phyloP scores from a whole-genome alignment of 2,113 vertebrate genomes.

The Polyodon spathula region DNA sequence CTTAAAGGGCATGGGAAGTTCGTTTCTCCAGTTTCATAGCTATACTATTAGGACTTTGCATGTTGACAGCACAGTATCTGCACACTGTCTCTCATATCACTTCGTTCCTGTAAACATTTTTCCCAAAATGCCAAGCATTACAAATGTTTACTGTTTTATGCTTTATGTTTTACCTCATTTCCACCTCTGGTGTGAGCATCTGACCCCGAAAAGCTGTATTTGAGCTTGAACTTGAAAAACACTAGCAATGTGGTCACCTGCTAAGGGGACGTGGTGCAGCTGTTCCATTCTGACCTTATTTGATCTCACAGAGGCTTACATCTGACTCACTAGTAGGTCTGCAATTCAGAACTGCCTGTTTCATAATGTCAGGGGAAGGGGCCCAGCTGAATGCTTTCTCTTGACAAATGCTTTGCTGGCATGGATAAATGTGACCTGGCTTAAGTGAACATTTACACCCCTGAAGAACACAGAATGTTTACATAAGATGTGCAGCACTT shows the following conservation, averaged over 20 bases:
- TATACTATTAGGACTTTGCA: conserved; percentile 31
- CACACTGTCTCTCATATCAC: conserved; percentile 7
- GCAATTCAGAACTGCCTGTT: conserved; percentile 8
- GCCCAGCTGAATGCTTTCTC: conserved; percentile 26
- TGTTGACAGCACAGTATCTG: conserved; percentile 18
- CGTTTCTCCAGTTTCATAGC: conserved; percentile 36
- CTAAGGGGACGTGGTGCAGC: conserved; percentile 11
- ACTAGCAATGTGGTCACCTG: conserved; percentile 18
- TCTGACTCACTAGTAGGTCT: conserved; percentile 24
- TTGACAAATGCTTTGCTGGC: conserved; percentile 32
- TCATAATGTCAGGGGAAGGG: conserved; percentile 12
- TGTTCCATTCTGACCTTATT: conserved; percentile 22
- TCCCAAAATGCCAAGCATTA: too few species aligned
- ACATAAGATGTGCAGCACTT: conserved; percentile 36
- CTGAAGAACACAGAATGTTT: conserved; percentile 28
- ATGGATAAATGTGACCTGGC: conserved; percentile 37
- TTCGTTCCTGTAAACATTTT: conserved; percentile 19
- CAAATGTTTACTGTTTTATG: too few species aligned
- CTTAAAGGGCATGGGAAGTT: conserved; percentile 76
- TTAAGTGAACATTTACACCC: conserved; percentile 47
- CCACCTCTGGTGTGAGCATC: too few species aligned
- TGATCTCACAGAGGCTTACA: conserved; percentile 17
- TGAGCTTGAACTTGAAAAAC: background rate
- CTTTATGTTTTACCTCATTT: too few species aligned
- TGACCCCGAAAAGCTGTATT: too few species aligned